These are phyloP conservation scores for Diachasmimorpha longicaudata DNA, from an alignment of 1,140 invertebrate species.

Conservation along the genomic window DNA sequence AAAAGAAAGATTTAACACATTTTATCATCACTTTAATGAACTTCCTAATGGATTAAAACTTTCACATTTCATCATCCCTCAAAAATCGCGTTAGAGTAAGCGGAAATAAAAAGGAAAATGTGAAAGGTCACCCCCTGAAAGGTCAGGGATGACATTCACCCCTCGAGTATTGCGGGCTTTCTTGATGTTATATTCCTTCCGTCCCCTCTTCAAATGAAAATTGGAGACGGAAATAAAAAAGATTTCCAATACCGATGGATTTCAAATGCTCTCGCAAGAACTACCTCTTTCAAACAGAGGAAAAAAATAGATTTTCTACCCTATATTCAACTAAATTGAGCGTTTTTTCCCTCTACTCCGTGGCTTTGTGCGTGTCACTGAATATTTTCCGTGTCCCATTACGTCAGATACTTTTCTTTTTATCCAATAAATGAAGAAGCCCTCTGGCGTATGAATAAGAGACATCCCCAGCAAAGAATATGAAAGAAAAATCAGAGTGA, in stretches of 20 bases:
- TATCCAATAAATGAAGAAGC: not conserved
- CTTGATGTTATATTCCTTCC: not conserved
- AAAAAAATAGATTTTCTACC: not conserved
- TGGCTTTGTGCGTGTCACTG: not conserved
- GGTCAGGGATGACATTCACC: slow-evolving; percentile 1
- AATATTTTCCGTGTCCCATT: not conserved
- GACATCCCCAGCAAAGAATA: not conserved
- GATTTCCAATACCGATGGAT: not conserved
- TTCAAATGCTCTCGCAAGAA: not conserved
- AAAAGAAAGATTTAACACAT: not conserved
- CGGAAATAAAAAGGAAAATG: not conserved
- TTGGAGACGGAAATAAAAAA: not conserved
- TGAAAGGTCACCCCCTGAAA: not conserved
- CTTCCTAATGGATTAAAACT: not conserved
- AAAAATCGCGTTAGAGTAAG: not conserved
- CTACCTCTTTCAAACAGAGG: not conserved
- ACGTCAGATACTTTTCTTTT: not conserved
- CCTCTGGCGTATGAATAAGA: not conserved
- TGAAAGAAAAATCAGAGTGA: slow-evolving; percentile 5
- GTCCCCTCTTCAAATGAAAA: not conserved
- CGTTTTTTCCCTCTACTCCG: not conserved
- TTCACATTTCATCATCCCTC: not conserved
- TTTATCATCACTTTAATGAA: not conserved
- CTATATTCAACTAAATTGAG: not conserved
- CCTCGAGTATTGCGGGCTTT: not conserved